phyloP scores from a whole-genome alignment of 2,797 vertebrate genomes.

The Zalophus californianus region DNA sequence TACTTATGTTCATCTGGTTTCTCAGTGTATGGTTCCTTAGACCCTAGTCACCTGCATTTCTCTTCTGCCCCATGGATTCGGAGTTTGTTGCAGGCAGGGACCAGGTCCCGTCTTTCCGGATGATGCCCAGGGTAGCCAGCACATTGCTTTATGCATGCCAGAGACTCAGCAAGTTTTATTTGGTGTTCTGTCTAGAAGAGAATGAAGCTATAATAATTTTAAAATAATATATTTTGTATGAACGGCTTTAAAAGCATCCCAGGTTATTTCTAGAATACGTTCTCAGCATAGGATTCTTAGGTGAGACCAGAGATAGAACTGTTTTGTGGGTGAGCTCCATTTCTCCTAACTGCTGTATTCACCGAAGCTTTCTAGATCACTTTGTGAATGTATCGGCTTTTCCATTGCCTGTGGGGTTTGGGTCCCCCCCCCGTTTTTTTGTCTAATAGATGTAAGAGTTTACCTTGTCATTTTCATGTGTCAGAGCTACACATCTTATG shows the following conservation, averaged over 20 bases:
- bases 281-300: background rate
- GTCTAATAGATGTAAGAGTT: background rate
- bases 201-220: background rate
- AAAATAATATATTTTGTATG: background rate
- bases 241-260: background rate
- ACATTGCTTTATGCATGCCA: background rate
- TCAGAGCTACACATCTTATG: background rate
- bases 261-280: background rate
- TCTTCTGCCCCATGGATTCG: background rate
- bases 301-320: background rate
- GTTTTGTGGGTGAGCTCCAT: fast-evolving
- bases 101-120: background rate
- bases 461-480: background rate
- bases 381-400: background rate
- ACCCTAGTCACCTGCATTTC: background rate
- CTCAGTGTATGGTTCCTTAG: background rate
- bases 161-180: background rate
- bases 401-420: background rate
- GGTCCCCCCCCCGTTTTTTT: background rate
- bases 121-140: background rate
- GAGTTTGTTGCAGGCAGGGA: background rate
- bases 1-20: background rate
- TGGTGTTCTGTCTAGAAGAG: background rate
- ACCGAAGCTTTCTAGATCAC: background rate
- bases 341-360: background rate